Base-by-base conservation (phyloP, 2,113 vertebrate genomes). In the Apteryx owenii region DNA sequence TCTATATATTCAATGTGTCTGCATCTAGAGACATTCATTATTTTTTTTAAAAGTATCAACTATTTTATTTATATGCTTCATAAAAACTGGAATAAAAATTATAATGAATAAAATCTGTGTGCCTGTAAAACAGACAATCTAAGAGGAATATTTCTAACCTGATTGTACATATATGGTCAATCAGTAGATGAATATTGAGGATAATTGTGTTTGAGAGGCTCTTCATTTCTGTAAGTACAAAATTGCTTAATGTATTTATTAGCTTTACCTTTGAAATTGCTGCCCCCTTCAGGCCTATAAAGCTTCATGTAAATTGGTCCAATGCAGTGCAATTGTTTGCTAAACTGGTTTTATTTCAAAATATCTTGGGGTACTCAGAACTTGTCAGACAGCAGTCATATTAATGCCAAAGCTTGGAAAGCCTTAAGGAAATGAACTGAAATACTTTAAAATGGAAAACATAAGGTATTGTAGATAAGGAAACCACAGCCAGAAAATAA, bases 241-340 rank as follows among this genome's bases (percentile, higher is more conserved):
- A 89, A 65, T 68, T 83, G 56, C 29, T 81, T 66, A 20, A 10
- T 78, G 1, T 81, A 25, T 62, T 94, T 78, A 25, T 79, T 84
- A 76, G 7, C 38, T 85, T n/a, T 36, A 8, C 48, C 38, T 84
- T 96, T 96, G 90, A 91, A 95, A 83, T 62, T 93, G 42, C 94
- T 98, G 94, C 94, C 97, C 96, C 86, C 96, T 97, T 96, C 89
- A 98, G 97, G 86, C 17, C 28, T 36, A 22, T 72, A 48, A 66
- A 86, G 21, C 15, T 78, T 88, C 29, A 13, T 77, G 58, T 72
- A 84, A 95, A 90, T 90, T 66, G 86, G 75, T 94, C 89, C 29
- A 38, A 1, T 60, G 22, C 21, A 44, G 60, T 71, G 28, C 44
- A 85, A 51, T 82, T 89, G 69, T 91, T 96, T 92, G 71, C 61